Evolutionary conservation across 2,113 vertebrate species (phyloP).

Genomic region (Lota lota): DNA sequence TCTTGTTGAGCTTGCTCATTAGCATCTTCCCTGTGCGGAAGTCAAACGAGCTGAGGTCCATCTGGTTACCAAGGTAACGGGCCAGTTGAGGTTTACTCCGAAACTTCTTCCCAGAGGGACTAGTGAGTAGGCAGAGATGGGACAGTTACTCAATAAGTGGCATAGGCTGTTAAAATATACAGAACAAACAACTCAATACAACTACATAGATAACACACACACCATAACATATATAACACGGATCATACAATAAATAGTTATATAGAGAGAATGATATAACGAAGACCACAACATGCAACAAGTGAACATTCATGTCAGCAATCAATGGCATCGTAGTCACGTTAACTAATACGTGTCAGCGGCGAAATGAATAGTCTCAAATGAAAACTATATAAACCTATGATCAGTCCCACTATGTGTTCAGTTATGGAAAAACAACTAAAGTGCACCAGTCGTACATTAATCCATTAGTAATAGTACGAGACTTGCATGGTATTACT

Average conservation of each 20-base stretch:
- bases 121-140: conserved; percentile 49
- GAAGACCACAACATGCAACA: conserved; percentile 53
- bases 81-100: conserved; percentile 98
- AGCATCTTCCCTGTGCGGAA: conserved; percentile 97
- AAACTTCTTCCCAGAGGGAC: conserved; percentile 98
- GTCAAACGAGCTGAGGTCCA: conserved; percentile 96
- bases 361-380: conserved; percentile 38
- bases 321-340: conserved; percentile 37
- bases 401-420: no score
- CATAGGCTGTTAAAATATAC: background rate
- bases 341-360: conserved; percentile 5
- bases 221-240: no score
- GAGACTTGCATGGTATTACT: no score
- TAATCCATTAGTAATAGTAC: no score
- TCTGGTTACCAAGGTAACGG: conserved; percentile 93
- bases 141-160: conserved; percentile 1
- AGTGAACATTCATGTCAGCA: conserved; percentile 41
- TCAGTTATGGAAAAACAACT: no score
- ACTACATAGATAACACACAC: background rate
- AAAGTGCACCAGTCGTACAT: no score
- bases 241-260: no score
- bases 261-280: no score
- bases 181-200: background rate
- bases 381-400: conserved; percentile 17
- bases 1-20: conserved; percentile 95